These are phyloP conservation scores for Orthochromis malagaraziensis DNA, from an alignment of 2,113 vertebrate genomes.

Conservation along the genomic window DNA sequence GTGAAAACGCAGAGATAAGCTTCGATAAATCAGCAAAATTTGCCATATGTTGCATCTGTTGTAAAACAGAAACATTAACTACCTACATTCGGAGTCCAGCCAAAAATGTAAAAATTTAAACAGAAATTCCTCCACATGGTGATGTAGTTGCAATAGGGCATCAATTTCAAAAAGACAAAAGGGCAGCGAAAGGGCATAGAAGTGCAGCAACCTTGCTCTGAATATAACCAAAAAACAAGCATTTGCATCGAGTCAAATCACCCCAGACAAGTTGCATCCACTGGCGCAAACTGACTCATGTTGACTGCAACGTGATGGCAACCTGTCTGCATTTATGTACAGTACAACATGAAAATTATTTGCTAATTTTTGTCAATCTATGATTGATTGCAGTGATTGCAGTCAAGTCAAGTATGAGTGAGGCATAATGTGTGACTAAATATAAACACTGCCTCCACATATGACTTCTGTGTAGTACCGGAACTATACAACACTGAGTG, in stretches of 20 bases:
- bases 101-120: rapidly evolving
- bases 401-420: neutral
- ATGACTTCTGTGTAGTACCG: neutral
- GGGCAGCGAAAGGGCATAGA: neutral
- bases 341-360: rapidly evolving
- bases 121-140: neutral
- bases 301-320: neutral
- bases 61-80: neutral
- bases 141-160: neutral
- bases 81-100: rapidly evolving
- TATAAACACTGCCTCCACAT: neutral
- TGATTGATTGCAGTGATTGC: neutral
- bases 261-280: neutral
- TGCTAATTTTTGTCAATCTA: neutral
- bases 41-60: neutral
- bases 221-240: neutral
- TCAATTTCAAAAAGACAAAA: neutral
- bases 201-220: neutral
- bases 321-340: neutral
- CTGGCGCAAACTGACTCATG: rapidly evolving
- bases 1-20: neutral
- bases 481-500: neutral
- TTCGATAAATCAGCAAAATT: neutral
- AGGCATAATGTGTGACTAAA: neutral
- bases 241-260: neutral